Conservation (phyloP, 2,113 vertebrate genomes). For the Saguinus imperator region DNA sequence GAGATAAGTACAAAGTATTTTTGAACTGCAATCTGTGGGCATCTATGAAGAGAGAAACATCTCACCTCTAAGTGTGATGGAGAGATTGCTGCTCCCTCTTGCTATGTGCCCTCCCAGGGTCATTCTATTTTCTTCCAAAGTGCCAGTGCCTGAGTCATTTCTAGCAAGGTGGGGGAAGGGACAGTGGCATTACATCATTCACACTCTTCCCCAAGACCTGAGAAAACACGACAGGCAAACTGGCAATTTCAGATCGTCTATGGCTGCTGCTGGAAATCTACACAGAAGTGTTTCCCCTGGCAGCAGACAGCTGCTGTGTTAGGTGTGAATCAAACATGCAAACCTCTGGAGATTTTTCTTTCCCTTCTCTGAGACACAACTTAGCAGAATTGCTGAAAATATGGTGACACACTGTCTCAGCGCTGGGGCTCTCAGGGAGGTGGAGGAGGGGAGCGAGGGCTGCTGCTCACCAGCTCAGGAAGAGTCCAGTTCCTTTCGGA, state of each 20-base stretch:
- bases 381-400: constrained; percentile 57
- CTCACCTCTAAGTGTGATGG: neutral
- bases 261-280: neutral
- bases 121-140: neutral
- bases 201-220: neutral
- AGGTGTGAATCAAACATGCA: constrained; percentile 68
- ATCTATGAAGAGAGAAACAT: neutral
- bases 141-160: neutral
- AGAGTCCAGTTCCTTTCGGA: neutral
- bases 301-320: constrained; percentile 21
- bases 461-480: neutral
- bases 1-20: neutral
- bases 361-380: constrained; percentile 34
- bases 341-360: constrained; percentile 69
- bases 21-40: neutral
- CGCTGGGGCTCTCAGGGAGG: neutral
- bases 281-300: neutral
- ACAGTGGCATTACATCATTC: neutral
- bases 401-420: constrained; percentile 36
- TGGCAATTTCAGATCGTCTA: neutral
- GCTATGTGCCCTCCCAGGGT: neutral
- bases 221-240: neutral
- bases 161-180: neutral
- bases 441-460: neutral
- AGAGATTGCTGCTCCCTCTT: neutral